Evolutionary conservation across 2,888 invertebrate species (phyloP).

Genomic region (Drosophila paucipuncta): DNA sequence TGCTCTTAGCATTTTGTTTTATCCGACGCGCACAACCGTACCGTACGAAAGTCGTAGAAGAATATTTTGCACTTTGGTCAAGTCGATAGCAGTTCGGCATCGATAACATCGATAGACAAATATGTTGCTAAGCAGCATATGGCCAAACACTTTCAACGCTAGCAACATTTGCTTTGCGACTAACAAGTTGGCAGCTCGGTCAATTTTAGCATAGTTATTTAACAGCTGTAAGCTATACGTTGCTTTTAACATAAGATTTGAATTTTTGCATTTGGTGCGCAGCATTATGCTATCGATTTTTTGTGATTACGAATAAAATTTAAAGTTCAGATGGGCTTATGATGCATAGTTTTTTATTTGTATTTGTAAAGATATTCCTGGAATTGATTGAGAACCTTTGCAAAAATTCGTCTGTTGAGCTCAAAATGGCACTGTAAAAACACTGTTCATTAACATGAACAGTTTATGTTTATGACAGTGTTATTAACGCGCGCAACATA

Average conservation of each 20-base stretch:
- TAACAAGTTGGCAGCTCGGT: constrained; percentile 35
- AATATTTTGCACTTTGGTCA: constrained; percentile 19
- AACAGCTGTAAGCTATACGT: constrained; percentile 19
- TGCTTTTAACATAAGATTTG: neutral
- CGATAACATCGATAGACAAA: constrained; percentile 23
- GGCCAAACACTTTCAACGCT: neutral
- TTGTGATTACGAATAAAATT: neutral
- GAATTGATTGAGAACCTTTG: too few species aligned
- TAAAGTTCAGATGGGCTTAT: neutral
- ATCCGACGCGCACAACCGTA: constrained; percentile 51
- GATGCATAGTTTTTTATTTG: neutral
- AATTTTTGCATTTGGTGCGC: neutral
- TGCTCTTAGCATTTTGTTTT: neutral
- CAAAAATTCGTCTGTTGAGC: neutral
- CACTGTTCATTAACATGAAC: neutral
- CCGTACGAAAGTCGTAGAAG: constrained; percentile 48
- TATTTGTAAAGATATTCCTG: neutral
- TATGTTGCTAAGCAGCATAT: constrained; percentile 15
- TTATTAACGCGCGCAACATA: neutral
- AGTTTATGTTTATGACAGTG: neutral
- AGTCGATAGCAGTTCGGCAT: constrained; percentile 23
- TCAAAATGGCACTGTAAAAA: constrained; percentile 27
- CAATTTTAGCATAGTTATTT: neutral
- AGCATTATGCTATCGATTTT: neutral
- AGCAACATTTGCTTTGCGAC: constrained; percentile 5